phyloP scores from a whole-genome alignment of 1,140 invertebrate genomes.

The Sipha flava region DNA sequence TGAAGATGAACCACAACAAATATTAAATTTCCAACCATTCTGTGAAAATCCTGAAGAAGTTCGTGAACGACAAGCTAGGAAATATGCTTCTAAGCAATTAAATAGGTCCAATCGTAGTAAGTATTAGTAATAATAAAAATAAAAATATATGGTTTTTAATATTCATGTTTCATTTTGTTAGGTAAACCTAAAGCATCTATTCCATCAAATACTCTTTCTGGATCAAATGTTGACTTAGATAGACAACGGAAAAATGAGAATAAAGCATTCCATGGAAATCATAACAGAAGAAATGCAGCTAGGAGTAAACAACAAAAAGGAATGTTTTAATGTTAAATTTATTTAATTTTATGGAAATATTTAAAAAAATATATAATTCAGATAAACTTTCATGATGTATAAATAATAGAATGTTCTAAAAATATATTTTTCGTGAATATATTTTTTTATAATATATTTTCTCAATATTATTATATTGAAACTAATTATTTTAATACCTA shows the following conservation, averaged over 20 bases:
- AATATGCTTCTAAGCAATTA: constrained; percentile 7
- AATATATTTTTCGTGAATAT: too few relatives aligned
- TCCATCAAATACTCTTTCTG: background rate
- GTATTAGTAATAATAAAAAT: background rate
- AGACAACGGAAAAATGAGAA: constrained; percentile 16
- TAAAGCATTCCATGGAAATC: constrained; percentile 18
- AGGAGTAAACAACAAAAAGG: constrained; percentile 22
- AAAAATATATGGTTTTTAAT: background rate
- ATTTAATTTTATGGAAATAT: too few relatives aligned
- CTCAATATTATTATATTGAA: too few relatives aligned
- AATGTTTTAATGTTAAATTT: background rate
- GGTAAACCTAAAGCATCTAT: background rate
- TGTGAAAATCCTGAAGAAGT: constrained; percentile 26
- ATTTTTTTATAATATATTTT: too few relatives aligned
- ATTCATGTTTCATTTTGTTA: background rate
- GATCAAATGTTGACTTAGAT: background rate
- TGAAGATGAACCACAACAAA: background rate
- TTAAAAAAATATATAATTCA: too few relatives aligned
- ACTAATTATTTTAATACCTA: too few relatives aligned
- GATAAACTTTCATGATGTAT: too few relatives aligned
- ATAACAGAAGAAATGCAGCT: constrained; percentile 25
- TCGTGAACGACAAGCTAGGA: constrained; percentile 4
- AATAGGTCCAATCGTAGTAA: constrained; percentile 1
- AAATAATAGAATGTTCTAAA: too few relatives aligned
- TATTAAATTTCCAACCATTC: constrained; percentile 11